A percentile compares a stretch with the other conserved stretches of the same genome.
Evolutionary conservation across 1,140 invertebrate genomes (phyloP).

Genomic region (Sarcophaga peregrina): DNA sequence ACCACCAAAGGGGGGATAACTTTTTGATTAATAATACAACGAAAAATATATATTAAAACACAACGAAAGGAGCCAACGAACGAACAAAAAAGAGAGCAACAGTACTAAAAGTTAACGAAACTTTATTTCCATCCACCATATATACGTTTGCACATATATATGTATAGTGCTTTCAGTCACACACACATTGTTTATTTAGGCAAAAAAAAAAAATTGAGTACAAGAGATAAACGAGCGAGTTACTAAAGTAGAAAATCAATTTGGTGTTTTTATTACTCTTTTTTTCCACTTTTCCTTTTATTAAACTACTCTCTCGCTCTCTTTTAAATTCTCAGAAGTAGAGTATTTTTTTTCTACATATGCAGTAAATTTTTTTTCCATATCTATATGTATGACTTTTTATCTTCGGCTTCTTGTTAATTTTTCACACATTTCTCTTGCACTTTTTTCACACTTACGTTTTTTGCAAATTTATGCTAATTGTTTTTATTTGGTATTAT

Average conservation of each 20-base stretch:
- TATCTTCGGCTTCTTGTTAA: slow-evolving; percentile 16
- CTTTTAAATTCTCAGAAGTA: not conserved
- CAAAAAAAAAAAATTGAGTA: not conserved
- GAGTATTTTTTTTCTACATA: slow-evolving; percentile 23
- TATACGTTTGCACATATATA: not conserved
- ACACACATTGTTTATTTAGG: not conserved
- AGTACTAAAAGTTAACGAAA: slow-evolving; percentile 35
- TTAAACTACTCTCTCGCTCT: not conserved
- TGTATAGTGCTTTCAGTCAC: not conserved
- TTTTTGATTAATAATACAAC: slow-evolving; percentile 42
- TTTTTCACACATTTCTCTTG: slow-evolving; percentile 25
- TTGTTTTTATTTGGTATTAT: slow-evolving; percentile 30
- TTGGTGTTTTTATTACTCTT: slow-evolving; percentile 42
- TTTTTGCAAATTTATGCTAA: slow-evolving; percentile 39
- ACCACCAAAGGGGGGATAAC: slow-evolving; percentile 52
- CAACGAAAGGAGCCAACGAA: slow-evolving; percentile 23
- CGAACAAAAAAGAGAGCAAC: slow-evolving; percentile 31
- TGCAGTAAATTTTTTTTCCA: slow-evolving; percentile 19
- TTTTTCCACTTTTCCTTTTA: slow-evolving; percentile 29
- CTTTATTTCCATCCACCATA: not conserved
- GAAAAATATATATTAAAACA: slow-evolving; percentile 31
- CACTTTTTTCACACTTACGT: slow-evolving; percentile 33
- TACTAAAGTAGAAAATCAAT: slow-evolving; percentile 21
- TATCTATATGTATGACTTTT: slow-evolving; percentile 37
- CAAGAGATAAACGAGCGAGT: not conserved